phyloP scores from a whole-genome alignment of 1,140 invertebrate species.

The Coboldia fuscipes region DNA sequence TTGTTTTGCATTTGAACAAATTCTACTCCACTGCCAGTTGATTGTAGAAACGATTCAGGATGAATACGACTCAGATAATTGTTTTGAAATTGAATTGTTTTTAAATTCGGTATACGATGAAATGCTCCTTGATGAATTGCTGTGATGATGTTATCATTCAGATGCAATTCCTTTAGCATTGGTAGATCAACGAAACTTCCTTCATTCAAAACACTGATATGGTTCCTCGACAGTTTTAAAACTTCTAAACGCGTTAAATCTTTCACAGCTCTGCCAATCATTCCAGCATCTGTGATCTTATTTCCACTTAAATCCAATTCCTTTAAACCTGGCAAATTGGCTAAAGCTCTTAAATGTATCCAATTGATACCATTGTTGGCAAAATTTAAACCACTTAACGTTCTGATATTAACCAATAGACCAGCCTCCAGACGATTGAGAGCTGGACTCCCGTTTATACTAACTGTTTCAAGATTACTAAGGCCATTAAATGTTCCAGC shows the following conservation, averaged over 20 bases:
- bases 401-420: constrained; percentile 47
- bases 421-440: constrained; percentile 45
- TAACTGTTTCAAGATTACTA: constrained; percentile 48
- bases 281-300: constrained; percentile 45
- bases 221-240: constrained; percentile 45
- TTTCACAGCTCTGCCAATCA: constrained; percentile 51
- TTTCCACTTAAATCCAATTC: constrained; percentile 51
- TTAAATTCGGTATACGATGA: constrained; percentile 47
- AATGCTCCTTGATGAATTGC: constrained; percentile 58
- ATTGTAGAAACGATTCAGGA: constrained; percentile 55
- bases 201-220: constrained; percentile 44
- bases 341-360: constrained; percentile 55
- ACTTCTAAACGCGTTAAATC: constrained; percentile 47
- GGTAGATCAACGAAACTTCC: constrained; percentile 61
- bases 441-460: constrained; percentile 42
- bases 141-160: constrained; percentile 51
- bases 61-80: constrained; percentile 58
- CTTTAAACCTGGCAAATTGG: constrained; percentile 42
- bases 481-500: constrained; percentile 49
- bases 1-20: constrained; percentile 55
- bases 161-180: constrained; percentile 38
- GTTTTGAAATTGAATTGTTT: constrained; percentile 50
- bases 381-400: constrained; percentile 50
- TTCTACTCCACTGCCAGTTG: constrained; percentile 44
- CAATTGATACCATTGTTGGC: constrained; percentile 53